Evolutionary conservation across 2,888 invertebrate genomes (phyloP), one percentile per base, ranked within the genome.

Genomic region (Allacma fusca): DNA sequence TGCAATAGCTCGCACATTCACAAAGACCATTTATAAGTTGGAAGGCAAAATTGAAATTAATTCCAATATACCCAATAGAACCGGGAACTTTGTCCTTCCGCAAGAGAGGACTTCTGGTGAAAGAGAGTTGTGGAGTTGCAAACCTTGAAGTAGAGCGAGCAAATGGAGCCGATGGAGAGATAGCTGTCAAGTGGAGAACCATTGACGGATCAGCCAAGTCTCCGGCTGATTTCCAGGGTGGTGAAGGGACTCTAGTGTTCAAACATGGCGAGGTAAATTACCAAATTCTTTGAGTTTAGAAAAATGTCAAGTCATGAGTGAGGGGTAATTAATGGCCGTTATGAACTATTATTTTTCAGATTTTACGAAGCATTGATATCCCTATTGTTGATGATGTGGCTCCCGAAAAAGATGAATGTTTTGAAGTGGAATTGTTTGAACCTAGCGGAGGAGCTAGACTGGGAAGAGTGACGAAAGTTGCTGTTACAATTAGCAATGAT

Each of bases 321-420:
- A 59, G 9, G 62, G 9, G 7, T 64, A 16, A 24, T 26, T 24
- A 21, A 59, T 21, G n/a, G n/a, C n/a, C n/a, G n/a, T n/a, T n/a
- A n/a, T n/a, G n/a, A n/a, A n/a, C n/a, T n/a, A n/a, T n/a, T n/a
- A n/a, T 71, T 76, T 75, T 81, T 76, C 77, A 90, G 87, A 87
- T 87, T 16, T 87, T 88, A 81, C 88, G 89, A 81, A 86, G 86
- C 64, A 85, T 90, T 59, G 88, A 88, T 78, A 88, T 91, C 70
- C 87, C 88, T 0, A 89, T 91, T 77, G 87, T 88, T 29, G 89
- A 90, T 83, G 90, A 90, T 81, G 87, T 88, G 86, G 87, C 88
- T 75, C 88, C 89, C 19, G 90, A 90, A 83, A 90, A 90, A 85
- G 90, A 90, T 84, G 90, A 90, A 84, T 89, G 89, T 80, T 91